Conservation (phyloP, 2,888 invertebrate species). For the Orthonevra nobilis region DNA sequence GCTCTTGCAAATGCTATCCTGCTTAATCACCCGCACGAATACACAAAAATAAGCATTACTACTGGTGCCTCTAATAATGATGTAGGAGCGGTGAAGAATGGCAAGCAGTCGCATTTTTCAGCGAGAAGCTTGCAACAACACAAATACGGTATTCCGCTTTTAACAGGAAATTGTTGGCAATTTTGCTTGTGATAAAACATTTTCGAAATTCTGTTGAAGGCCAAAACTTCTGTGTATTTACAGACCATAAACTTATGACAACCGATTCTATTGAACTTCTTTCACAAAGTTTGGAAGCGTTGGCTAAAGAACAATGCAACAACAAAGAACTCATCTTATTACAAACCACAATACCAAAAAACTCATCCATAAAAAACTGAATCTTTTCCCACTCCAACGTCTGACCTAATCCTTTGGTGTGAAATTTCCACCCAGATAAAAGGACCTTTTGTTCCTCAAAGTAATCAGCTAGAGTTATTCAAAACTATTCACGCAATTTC, state of each 20-base stretch:
- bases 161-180: constrained; percentile 14
- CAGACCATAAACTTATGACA: constrained; percentile 74
- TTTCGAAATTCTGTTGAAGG: constrained; percentile 75
- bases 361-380: constrained; percentile 9
- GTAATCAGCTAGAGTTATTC: not conserved
- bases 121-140: constrained; percentile 14
- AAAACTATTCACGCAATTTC: constrained; percentile 1
- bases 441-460: constrained; percentile 9
- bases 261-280: constrained; percentile 35
- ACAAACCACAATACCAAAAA: not conserved
- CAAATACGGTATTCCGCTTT: constrained; percentile 20
- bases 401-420: constrained; percentile 21
- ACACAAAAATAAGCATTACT: constrained; percentile 11
- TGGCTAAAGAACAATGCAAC: not conserved
- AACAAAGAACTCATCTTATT: constrained; percentile 5
- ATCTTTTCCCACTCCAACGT: constrained; percentile 4
- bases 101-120: constrained; percentile 27
- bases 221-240: constrained; percentile 60
- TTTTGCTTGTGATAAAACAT: not conserved
- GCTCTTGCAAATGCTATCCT: not conserved
- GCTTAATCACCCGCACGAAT: constrained; percentile 1
- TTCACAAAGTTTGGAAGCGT: not conserved
- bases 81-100: constrained; percentile 3
- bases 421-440: constrained; percentile 8
- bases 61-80: constrained; percentile 13